These are phyloP conservation scores for Cyprinus carpio DNA, from an alignment of 2,113 vertebrate genomes.

Conservation along the genomic window DNA sequence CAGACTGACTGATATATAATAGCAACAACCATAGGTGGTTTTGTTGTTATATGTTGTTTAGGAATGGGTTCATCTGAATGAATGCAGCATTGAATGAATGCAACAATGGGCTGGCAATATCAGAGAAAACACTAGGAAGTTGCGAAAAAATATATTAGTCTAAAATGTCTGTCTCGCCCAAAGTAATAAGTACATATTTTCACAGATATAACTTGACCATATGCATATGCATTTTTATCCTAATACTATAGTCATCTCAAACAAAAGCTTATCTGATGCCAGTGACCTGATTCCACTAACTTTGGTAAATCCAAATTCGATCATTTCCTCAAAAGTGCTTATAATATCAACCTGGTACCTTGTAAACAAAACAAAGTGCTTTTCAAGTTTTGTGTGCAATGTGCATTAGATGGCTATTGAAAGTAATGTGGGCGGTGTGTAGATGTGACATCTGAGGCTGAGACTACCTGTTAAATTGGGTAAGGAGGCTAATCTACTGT, in stretches of 20 bases:
- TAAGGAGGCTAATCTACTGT: neutral
- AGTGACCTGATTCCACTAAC: neutral
- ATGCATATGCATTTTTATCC: neutral
- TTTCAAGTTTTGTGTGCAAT: neutral
- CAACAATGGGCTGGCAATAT: neutral
- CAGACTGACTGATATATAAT: neutral
- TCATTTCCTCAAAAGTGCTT: neutral
- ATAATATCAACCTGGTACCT: neutral
- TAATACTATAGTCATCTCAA: neutral
- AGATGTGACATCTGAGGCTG: neutral
- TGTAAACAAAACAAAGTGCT: neutral
- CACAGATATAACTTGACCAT: no score
- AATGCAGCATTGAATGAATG: no score
- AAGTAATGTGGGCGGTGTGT: neutral
- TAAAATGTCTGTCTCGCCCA: no score
- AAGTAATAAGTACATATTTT: no score
- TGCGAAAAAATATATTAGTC: no score
- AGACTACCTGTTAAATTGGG: neutral
- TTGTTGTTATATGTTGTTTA: neutral
- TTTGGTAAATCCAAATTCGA: neutral
- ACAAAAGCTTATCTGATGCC: neutral
- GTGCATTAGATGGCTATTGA: neutral
- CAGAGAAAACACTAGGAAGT: neutral
- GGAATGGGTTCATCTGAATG: neutral
- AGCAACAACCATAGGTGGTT: neutral